Percentiles rank a stretch among this genome's conserved stretches.
Evolutionary conservation across 2,797 vertebrate genomes (phyloP).

Genomic region (Pantherophis vulpinus): DNA sequence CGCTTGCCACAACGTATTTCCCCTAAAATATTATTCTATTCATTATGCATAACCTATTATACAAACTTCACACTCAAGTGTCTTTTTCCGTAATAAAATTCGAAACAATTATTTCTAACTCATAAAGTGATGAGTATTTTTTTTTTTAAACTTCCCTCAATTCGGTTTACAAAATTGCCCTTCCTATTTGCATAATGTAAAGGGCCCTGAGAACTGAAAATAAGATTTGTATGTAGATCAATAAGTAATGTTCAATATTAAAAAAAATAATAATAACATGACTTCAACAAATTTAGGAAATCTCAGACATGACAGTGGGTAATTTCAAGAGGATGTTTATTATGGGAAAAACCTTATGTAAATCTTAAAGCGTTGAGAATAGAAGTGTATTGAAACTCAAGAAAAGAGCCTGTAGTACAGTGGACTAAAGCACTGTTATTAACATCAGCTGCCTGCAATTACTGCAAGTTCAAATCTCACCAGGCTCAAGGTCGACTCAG

Average conservation of each 20-base stretch:
- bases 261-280: not conserved
- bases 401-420: no score
- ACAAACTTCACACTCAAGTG: not conserved
- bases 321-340: not conserved
- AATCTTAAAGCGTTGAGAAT: not conserved
- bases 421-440: no score
- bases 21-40: not conserved
- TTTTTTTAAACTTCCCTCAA: not conserved
- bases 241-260: slow-evolving; percentile 5
- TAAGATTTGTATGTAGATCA: slow-evolving; percentile 20
- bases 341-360: not conserved
- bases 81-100: slow-evolving; percentile 9
- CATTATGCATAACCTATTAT: slow-evolving; percentile 4
- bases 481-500: no score
- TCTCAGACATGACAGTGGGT: not conserved
- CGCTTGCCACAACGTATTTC: not conserved
- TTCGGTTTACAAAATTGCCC: not conserved
- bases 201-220: not conserved
- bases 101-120: slow-evolving; percentile 7
- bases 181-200: not conserved
- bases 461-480: no score
- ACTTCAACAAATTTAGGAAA: not conserved
- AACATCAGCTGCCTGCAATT: no score
- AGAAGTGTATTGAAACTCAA: not conserved
- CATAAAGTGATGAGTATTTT: not conserved